Evolutionary conservation across 2,888 invertebrate species (phyloP), one percentile per base, ranked within the genome.

Genomic region (Erannis defoliaria): DNA sequence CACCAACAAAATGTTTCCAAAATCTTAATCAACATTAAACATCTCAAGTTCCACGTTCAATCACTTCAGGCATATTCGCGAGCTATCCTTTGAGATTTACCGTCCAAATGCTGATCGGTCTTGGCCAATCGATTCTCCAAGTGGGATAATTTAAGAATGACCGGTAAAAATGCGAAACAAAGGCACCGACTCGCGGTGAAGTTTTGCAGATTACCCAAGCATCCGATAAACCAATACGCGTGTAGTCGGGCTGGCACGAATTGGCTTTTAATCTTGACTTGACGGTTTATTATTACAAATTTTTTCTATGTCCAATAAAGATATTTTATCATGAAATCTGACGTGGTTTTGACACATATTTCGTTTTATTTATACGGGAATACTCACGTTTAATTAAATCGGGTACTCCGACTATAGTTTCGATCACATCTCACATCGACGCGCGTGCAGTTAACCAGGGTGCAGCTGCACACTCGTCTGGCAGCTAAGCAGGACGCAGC

Each of bases 141-240:
- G 68, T 68, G 74, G 86, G 86, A 89, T 88, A 89, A 88, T 91
- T 88, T 78, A 84, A 85, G 89, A 85, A 85, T 80, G 82, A 79
- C 73, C 77, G 71, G 76, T 64, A 86, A 86, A 86, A 79, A 72
- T 77, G 76, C 74, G 62, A 68, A 78, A 91, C 92, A 92, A 92
- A 92, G 88, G 78, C 62, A 60, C 82, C 84, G 62, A 62, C 62
- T 74, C 82, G 80, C 81, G 85, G 83, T 78, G 81, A 90, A 89
- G 89, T 88, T 91, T 83, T 55, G 85, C 90, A 90, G 92, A 90
- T 91, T 90, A 88, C 83, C 73, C 75, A 70, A 84, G 88, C 88
- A 90, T 92, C 82, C 88, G 90, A 90, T 91, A 90, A 91, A 86
- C 89, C 88, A 86, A 90, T 90, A 88, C 62, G 85, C 83, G 78